Evolutionary conservation across 2,888 invertebrate genomes (phyloP), one percentile per base, ranked within the genome.

Genomic region (Chymomyza amoena): DNA sequence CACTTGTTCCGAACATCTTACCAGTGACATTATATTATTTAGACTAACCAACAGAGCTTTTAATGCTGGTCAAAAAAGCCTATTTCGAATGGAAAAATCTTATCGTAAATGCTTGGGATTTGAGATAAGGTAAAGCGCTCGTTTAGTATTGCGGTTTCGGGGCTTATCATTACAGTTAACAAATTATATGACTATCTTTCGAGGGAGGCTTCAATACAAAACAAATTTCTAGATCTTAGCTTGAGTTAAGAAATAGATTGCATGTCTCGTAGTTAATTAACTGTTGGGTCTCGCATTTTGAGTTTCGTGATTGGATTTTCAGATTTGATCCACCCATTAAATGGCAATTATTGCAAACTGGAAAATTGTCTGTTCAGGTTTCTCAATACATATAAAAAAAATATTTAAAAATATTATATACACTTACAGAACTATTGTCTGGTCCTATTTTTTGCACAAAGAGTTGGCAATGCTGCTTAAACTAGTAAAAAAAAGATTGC

Each of bases 151-250:
- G 7, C 52, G 16, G 25, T 60, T 70, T 54, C 28, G 6, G 7
- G 57, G 64, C 78, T 79, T 78, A 78, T 79, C 78, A 73, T 79
- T 69, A 68, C 66, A 69, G 64, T 32, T 25, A 57, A 6, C 57
- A 25, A 57, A 7, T 13, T 57, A 15, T 57, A 15, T 57, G 57
- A 2, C 15, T 57, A 15, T 15, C 28, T 13, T 18, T 16, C 18
- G 16, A 16, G 54, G 15, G 5, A n/a, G 54, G 7, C n/a, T 54
- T 54, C 3, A 20, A 54, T 18, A 20, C 18, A 16, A 54, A 54
- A 54, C 18, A 39, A 32, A 4, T 45, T 6, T 39, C 54, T 54
- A 54, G 16, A 54, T 54, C 16, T 45, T 45, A 45, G 13, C 13
- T 45, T 32, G 10, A 10, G 6, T 15, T 59, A 59, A 6, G 6